Percentiles rank a stretch among this genome's conserved stretches.
Evolutionary conservation across 1,140 invertebrate genomes (phyloP).

Genomic region (Lepeophtheirus salmonis): DNA sequence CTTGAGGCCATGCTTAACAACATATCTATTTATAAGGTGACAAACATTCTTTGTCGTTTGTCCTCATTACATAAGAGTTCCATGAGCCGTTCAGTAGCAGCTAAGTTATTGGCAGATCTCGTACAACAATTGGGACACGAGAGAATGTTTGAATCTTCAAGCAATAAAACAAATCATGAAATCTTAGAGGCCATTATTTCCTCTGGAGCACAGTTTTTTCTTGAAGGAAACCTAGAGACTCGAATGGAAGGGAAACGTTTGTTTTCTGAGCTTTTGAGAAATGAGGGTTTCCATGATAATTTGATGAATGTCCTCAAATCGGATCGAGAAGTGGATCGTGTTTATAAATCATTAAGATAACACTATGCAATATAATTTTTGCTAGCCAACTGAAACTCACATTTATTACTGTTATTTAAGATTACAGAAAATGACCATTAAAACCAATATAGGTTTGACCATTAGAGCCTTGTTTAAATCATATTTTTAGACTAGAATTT

Average conservation of each 20-base stretch:
- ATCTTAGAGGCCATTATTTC: not conserved
- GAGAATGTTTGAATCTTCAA: not conserved
- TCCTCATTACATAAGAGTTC: not conserved
- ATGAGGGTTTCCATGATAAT: not conserved
- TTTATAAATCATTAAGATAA: not conserved
- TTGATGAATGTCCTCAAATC: not conserved
- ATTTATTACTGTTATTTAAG: too few relatives aligned
- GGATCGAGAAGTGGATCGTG: not conserved
- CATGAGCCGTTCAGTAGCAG: not conserved
- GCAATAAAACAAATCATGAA: not conserved
- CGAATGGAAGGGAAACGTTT: not conserved
- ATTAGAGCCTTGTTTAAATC: too few relatives aligned
- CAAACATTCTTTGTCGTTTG: not conserved
- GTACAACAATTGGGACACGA: not conserved
- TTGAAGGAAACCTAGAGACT: not conserved
- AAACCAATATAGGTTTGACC: too few relatives aligned
- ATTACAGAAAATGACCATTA: too few relatives aligned
- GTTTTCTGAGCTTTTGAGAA: not conserved
- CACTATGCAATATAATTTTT: too few relatives aligned
- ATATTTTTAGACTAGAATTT: too few relatives aligned
- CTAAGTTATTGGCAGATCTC: not conserved
- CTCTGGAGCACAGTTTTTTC: not conserved
- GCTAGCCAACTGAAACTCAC: too few relatives aligned
- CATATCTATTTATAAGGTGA: not conserved
- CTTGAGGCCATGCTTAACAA: not conserved